phyloP scores from a whole-genome alignment of 1,140 invertebrate species.

The Chlorops oryzae region DNA sequence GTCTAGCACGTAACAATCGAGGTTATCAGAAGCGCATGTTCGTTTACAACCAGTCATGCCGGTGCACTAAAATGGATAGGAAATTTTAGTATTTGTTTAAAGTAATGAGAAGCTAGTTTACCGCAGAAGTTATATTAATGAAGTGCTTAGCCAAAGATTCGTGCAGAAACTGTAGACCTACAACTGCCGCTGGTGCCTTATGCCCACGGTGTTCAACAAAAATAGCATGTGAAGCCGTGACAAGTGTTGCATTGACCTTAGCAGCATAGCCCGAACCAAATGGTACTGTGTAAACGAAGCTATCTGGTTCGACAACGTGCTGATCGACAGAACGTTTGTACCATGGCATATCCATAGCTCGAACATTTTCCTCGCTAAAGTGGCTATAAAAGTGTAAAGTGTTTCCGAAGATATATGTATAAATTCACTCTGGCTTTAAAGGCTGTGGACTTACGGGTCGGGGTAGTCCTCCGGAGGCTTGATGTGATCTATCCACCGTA shows the following conservation, averaged over 20 bases:
- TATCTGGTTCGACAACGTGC: constrained; percentile 74
- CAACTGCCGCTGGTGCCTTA: constrained; percentile 81
- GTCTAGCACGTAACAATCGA: constrained; percentile 88
- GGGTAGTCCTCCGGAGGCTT: constrained; percentile 51
- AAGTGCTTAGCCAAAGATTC: constrained; percentile 74
- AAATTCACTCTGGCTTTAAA: not conserved
- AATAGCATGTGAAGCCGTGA: constrained; percentile 85
- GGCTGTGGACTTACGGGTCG: constrained; percentile 55
- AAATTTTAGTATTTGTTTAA: too few species aligned
- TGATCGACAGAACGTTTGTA: constrained; percentile 90
- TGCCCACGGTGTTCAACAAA: constrained; percentile 79
- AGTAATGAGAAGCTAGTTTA: constrained; percentile 48
- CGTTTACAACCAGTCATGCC: constrained; percentile 65
- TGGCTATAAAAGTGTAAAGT: constrained; percentile 63
- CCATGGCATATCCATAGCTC: constrained; percentile 85
- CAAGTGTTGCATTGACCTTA: constrained; percentile 58
- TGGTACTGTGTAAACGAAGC: constrained; percentile 88
- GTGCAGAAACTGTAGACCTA: constrained; percentile 80
- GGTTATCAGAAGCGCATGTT: constrained; percentile 75
- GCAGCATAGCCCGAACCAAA: constrained; percentile 67
- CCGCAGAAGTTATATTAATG: constrained; percentile 76
- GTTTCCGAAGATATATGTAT: not conserved
- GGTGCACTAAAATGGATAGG: constrained; percentile 62
- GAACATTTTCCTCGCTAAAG: constrained; percentile 73
- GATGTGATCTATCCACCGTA: constrained; percentile 74